Base-by-base conservation (phyloP, 2,797 vertebrate genomes). In the Odontamblyopus rebecca region DNA sequence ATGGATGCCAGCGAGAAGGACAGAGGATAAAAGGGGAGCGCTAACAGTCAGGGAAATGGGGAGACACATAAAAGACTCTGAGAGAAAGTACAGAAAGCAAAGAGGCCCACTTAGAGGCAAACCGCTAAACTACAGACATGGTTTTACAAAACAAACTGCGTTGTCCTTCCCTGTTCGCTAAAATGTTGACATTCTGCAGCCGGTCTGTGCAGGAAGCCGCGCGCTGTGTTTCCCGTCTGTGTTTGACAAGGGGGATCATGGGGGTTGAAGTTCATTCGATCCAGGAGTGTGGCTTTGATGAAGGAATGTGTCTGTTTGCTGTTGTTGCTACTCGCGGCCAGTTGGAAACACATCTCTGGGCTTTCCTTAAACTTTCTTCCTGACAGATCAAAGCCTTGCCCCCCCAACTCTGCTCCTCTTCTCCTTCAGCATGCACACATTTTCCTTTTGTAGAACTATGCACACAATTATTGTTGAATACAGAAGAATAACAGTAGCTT, bases 171-270 rank as follows among this genome's bases (percentile, higher is more conserved):
- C 70, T 64, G 44, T 68, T 53, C 0, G 0, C 76, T 65, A 76
- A 86, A 65, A 82, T 89, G 86, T 90, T 90, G 88, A 92, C 89
- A 90, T 87, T 90, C 77, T 77, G 67, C 71, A 80, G 82, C 74
- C 63, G 74, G 61, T 67, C 77, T 54, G 65, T 80, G 73, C 85
- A 91, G 92, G 87, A 92, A 90, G 82, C 79, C 70, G 78, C 38
- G 70, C 41, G 6, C 82, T 70, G 77, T 41, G 84, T 75, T 87
- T 92, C 90, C 88, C 82, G 83, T 82, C 82, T 63, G 76, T 84
- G 86, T 91, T 90, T 92, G 86, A 86, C 87, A 88, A 83, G 74
- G 76, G 80, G 85, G 82, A 88, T 84, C 83, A 80, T 82, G 86
- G 86, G 85, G 88, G 87, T 85, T 88, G 87, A 77, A 88, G 88